Evolutionary conservation across 2,888 invertebrate genomes (phyloP).

Genomic region (Caenorhabditis sulstoni): DNA sequence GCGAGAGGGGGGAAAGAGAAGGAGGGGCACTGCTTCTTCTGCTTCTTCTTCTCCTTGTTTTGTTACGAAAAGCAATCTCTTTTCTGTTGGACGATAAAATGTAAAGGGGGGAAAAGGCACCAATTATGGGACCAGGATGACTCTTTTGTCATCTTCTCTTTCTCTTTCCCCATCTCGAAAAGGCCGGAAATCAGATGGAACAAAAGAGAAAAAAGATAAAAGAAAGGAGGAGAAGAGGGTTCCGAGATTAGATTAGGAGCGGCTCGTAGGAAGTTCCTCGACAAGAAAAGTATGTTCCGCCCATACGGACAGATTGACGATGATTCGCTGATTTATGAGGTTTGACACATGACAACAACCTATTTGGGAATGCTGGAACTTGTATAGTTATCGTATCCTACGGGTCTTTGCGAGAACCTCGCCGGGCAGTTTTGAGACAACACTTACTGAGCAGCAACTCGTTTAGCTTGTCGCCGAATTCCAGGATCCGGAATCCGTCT

Average conservation of each 20-base stretch:
- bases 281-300: constrained; percentile 15
- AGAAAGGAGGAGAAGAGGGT: background rate
- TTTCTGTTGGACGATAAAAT: background rate
- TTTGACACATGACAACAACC: constrained; percentile 5
- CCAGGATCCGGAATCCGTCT: too few species aligned
- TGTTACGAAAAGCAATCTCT: constrained; percentile 5
- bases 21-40: background rate
- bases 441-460: too few species aligned
- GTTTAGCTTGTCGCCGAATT: too few species aligned
- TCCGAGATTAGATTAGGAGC: constrained; percentile 2
- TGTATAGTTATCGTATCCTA: too few species aligned
- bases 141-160: background rate
- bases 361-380: too few species aligned
- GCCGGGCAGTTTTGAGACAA: too few species aligned
- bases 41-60: constrained; percentile 19
- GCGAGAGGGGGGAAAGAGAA: too few species aligned
- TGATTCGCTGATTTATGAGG: constrained; percentile 10
- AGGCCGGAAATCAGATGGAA: background rate
- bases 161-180: background rate
- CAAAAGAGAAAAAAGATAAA: constrained; percentile 5
- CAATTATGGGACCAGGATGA: constrained; percentile 2
- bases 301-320: background rate
- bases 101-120: background rate
- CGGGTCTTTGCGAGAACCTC: too few species aligned
- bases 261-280: too few species aligned